Conservation (phyloP, 1,140 invertebrate species). For the Augochlora pura region DNA sequence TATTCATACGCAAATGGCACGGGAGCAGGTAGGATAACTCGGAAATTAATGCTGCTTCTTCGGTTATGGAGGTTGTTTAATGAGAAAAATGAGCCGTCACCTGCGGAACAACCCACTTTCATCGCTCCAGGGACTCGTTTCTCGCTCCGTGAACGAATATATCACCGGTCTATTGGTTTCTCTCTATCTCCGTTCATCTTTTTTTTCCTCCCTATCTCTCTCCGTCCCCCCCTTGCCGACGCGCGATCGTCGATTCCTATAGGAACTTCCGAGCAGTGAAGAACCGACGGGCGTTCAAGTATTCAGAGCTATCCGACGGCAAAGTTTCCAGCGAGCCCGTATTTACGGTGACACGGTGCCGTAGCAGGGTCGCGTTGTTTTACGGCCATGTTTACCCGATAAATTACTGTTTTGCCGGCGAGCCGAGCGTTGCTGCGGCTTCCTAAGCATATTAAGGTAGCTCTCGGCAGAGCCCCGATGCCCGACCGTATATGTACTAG, state of each 20-base stretch:
- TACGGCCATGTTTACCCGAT: constrained; percentile 61
- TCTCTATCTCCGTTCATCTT: not conserved
- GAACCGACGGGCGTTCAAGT: not conserved
- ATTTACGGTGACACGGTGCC: constrained; percentile 26
- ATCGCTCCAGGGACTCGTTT: not conserved
- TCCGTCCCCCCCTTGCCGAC: not conserved
- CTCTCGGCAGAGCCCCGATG: not conserved
- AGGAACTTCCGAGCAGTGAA: not conserved
- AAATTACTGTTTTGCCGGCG: constrained; percentile 55
- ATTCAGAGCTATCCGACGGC: constrained; percentile 3
- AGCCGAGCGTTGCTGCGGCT: constrained; percentile 42
- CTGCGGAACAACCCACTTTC: constrained; percentile 19
- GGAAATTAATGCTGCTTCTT: constrained; percentile 34
- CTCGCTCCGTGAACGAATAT: constrained; percentile 3
- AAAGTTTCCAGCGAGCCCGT: constrained; percentile 36
- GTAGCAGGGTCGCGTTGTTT: constrained; percentile 44
- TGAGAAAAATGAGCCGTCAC: constrained; percentile 18
- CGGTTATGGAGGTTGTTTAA: constrained; percentile 6
- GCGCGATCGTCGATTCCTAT: constrained; percentile 2
- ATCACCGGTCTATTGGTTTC: constrained; percentile 4
- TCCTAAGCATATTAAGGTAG: constrained; percentile 53
- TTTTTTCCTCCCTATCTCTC: no score
- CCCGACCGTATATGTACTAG: constrained; percentile 11
- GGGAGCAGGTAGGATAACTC: not conserved
- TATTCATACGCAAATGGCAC: no score